Base-by-base conservation (phyloP, 1,140 invertebrate species). In the Drosophila mojavensis region DNA sequence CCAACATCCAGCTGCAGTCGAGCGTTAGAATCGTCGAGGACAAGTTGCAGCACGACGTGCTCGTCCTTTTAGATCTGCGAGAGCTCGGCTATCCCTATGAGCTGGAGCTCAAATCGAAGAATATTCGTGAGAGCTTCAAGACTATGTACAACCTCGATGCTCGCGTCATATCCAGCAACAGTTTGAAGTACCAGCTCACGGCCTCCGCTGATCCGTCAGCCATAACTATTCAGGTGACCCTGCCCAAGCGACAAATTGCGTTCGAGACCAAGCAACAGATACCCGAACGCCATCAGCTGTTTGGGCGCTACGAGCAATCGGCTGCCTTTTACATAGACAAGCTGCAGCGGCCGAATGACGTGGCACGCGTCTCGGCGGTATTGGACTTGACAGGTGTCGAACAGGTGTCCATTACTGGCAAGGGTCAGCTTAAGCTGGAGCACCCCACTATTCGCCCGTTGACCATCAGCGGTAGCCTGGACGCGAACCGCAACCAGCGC, bases 51-150 rank as follows among this genome's bases (percentile, higher is more conserved):
- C 93, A 95, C 68, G 93, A 94, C 50, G 80, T 95, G 6, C 93
- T 94, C 13, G 91, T 95, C 5, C 92, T 94, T 43, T 91, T 96
- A 0, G 95, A 96, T 85, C 89, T 96, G 3, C 95, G 95, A 51
- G 95, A 95, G 79, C 93, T 96, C 26, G 95, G 96, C 11, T 93
- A 96, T 10, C 93, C 94, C 0, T 94, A 95, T 17, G 96, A 96
- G 79, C 95, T 96, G 74, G 95, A 95, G 20, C 91, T 96, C 0
- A 94, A 95, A 81, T 93, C 94, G 0, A 94, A 92, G 15, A 95
- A 94, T 11, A 94, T 94, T 41, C 93, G 94, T 11, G 94, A 94
- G 3, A 93, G 94, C 24, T 92, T 93, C 20, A 93, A 93, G 2
- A 90, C 94, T 4, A 94, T 96, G 78, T 95, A 96, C 70, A 93